Evolutionary conservation across 2,888 invertebrate genomes (phyloP).

Genomic region (Alentia gelatinosa): DNA sequence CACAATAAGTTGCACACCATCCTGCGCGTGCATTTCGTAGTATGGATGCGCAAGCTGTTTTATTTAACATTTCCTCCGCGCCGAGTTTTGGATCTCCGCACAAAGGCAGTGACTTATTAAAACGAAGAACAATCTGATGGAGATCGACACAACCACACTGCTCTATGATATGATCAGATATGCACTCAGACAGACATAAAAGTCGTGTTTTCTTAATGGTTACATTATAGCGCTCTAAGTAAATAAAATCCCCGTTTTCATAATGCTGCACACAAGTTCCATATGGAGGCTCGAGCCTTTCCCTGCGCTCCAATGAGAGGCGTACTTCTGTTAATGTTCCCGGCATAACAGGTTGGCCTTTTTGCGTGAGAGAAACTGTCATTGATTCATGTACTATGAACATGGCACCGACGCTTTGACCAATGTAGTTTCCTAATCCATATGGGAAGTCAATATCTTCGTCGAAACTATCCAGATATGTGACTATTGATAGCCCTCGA

Average conservation of each 20-base stretch:
- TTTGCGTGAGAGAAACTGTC: background rate
- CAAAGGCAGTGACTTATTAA: background rate
- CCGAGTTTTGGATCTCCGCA: background rate
- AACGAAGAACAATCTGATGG: background rate
- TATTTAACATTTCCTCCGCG: background rate
- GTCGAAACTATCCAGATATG: conserved; percentile 27
- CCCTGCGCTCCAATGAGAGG: background rate
- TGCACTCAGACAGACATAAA: background rate
- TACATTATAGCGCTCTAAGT: background rate
- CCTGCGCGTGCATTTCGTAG: background rate
- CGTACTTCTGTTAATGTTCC: background rate
- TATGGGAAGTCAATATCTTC: background rate
- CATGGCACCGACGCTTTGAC: background rate
- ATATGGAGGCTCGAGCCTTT: background rate
- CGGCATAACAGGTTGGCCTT: background rate
- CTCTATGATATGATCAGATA: background rate
- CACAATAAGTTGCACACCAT: background rate
- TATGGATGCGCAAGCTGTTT: background rate
- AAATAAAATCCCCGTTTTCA: background rate
- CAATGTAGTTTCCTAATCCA: background rate
- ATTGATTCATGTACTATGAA: background rate
- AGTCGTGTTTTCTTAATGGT: background rate
- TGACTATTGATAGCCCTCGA: background rate
- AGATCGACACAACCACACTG: background rate
- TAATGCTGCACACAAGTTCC: background rate